phyloP scores from a whole-genome alignment of 1,140 invertebrate species.

The Sycophila sp. region DNA sequence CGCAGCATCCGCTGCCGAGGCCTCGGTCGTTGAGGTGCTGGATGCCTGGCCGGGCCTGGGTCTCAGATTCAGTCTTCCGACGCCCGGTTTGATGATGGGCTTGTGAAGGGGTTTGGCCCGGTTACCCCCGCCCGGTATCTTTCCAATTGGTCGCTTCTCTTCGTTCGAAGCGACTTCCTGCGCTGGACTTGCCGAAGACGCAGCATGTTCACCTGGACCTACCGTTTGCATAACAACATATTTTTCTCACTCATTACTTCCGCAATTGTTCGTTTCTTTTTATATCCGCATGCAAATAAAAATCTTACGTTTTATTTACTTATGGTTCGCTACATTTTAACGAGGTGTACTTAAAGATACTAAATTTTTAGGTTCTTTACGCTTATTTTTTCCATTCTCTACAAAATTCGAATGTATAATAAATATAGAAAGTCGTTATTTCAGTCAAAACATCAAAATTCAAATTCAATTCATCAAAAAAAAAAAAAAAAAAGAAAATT shows the following conservation, averaged over 20 bases:
- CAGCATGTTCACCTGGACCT: constrained; percentile 44
- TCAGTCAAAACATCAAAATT: too few relatives aligned
- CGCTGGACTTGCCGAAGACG: constrained; percentile 43
- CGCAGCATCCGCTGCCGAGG: constrained; percentile 50
- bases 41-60: constrained; percentile 61
- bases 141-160: constrained; percentile 38
- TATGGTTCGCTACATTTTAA: too few relatives aligned
- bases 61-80: constrained; percentile 69
- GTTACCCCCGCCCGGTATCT: constrained; percentile 47
- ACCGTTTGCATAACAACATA: not conserved
- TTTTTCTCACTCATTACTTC: too few relatives aligned
- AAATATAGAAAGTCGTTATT: too few relatives aligned
- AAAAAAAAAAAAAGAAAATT: constrained; percentile 45
- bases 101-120: constrained; percentile 54
- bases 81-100: constrained; percentile 65
- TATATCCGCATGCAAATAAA: too few relatives aligned
- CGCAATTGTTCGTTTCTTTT: too few relatives aligned
- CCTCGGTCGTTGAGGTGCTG: constrained; percentile 62
- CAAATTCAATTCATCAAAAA: constrained; percentile 29
- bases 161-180: constrained; percentile 31
- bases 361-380: not conserved
- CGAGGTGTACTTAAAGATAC: too few relatives aligned
- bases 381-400: too few relatives aligned
- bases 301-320: too few relatives aligned
- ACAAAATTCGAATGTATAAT: too few relatives aligned